phyloP scores from a whole-genome alignment of 2,113 vertebrate genomes.

The Dicaeum eximium region DNA sequence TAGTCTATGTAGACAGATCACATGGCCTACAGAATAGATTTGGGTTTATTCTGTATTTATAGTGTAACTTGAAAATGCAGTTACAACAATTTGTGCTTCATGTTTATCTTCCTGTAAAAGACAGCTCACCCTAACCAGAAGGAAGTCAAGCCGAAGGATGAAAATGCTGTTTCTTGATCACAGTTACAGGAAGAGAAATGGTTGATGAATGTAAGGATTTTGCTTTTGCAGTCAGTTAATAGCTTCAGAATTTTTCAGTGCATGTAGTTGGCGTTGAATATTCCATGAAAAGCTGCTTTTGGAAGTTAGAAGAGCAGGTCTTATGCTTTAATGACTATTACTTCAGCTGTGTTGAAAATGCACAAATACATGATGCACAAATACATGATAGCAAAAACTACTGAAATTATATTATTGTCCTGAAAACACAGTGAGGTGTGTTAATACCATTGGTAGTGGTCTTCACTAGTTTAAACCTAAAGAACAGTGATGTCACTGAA shows the following conservation, averaged over 20 bases:
- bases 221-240: not conserved
- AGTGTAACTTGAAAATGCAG: not conserved
- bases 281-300: not conserved
- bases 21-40: not conserved
- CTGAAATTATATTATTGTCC: not conserved
- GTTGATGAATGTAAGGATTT: not conserved
- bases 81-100: not conserved
- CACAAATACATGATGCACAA: not conserved
- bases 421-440: not conserved
- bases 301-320: not conserved
- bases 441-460: not conserved
- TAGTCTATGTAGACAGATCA: not conserved
- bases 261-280: not conserved
- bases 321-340: not conserved
- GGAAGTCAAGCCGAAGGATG: not conserved
- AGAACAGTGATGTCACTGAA: not conserved
- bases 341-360: not conserved
- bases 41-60: not conserved
- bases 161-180: not conserved
- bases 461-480: not conserved
- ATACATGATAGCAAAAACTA: not conserved
- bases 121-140: not conserved
- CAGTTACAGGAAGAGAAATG: not conserved
- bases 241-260: not conserved
- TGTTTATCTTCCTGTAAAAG: not conserved